Evolutionary conservation across 2,113 vertebrate species (phyloP).

Genomic region (Amazona vittata): DNA sequence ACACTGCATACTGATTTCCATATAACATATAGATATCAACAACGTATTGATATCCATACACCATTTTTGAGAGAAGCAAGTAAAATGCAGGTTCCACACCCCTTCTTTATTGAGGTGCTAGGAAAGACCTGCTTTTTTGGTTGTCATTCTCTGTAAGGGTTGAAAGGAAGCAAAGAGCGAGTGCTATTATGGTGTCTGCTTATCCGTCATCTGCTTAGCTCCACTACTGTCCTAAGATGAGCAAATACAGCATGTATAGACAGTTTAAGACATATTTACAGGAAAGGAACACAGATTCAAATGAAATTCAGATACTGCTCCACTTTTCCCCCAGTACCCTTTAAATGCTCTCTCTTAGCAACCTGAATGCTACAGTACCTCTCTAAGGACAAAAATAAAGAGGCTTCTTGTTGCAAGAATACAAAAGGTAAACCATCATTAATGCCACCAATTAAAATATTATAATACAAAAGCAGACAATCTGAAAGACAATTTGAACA

Average conservation of each 20-base stretch:
- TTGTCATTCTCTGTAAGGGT: neutral
- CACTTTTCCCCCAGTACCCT: neutral
- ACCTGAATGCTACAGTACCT: neutral
- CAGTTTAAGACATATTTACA: neutral
- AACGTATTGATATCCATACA: neutral
- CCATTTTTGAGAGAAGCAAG: neutral
- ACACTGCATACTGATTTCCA: neutral
- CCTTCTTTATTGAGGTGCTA: neutral
- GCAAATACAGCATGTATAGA: neutral
- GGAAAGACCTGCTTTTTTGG: neutral
- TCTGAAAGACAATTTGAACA: neutral
- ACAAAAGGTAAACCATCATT: neutral
- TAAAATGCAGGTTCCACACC: neutral
- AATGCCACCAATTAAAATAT: neutral
- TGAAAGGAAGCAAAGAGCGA: neutral
- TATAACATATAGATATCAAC: too few species aligned
- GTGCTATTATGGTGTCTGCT: neutral
- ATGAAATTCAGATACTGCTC: neutral
- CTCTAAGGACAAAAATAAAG: neutral
- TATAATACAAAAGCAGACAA: neutral
- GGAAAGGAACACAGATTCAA: neutral
- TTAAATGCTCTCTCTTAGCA: neutral
- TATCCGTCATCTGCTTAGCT: neutral
- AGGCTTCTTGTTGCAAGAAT: neutral
- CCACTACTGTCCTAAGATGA: neutral